A percentile compares a stretch with the other conserved stretches of the same genome.
These are phyloP conservation scores for Physeter macrocephalus DNA, from an alignment of 2,113 vertebrate species.

Conservation along the genomic window DNA sequence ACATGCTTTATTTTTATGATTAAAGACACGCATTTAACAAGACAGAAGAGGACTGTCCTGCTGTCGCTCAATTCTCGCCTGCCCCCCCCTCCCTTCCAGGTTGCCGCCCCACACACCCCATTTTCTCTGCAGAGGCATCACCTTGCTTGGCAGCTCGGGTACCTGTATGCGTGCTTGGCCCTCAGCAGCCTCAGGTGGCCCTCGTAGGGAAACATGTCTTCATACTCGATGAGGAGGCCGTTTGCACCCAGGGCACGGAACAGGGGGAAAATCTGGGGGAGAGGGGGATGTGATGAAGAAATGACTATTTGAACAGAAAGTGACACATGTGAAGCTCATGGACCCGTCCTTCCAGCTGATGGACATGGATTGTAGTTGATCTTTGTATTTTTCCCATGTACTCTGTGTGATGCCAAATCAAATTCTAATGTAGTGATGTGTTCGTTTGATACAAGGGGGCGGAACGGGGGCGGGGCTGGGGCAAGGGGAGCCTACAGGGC, in stretches of 20 bases:
- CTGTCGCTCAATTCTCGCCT: rapidly evolving
- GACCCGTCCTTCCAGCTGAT: background rate
- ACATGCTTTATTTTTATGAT: background rate
- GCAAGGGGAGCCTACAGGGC: background rate
- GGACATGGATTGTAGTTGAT: rapidly evolving
- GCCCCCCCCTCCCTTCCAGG: background rate
- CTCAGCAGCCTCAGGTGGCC: slow-evolving; percentile 85
- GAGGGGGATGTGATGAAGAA: background rate
- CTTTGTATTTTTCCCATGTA: background rate
- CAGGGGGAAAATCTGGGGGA: slow-evolving; percentile 86
- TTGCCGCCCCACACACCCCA: background rate
- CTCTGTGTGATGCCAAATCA: rapidly evolving
- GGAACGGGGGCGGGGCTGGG: background rate
- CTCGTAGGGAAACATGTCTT: slow-evolving; percentile 95
- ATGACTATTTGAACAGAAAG: background rate
- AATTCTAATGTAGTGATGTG: rapidly evolving
- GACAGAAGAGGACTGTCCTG: background rate
- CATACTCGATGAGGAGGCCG: slow-evolving; percentile 94
- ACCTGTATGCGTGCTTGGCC: slow-evolving; percentile 91
- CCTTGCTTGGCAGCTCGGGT: background rate
- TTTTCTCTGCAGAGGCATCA: background rate
- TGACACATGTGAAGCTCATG: rapidly evolving
- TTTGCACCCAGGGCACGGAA: slow-evolving; percentile 87
- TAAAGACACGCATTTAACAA: background rate
- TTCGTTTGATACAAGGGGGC: background rate